These are phyloP conservation scores for Pongo pygmaeus DNA, from an alignment of 2,113 vertebrate genomes.

Conservation along the genomic window DNA sequence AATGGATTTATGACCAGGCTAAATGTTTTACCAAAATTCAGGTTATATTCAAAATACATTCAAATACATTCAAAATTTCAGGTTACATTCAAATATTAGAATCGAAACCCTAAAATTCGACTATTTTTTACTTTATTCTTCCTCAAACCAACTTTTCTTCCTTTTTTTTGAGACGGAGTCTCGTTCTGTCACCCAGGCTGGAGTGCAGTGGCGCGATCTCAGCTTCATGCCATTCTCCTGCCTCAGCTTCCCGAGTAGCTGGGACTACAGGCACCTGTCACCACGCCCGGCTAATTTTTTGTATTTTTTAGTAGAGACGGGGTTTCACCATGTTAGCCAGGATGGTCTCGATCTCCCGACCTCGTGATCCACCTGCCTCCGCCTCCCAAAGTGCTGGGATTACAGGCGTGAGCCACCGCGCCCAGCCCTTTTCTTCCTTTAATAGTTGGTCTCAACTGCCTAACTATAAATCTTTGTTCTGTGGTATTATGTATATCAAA, in stretches of 20 bases:
- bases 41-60: not conserved
- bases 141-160: not conserved
- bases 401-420: too few relatives aligned
- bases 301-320: too few relatives aligned
- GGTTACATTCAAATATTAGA: not conserved
- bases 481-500: not conserved
- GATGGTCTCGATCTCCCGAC: too few relatives aligned
- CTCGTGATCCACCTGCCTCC: too few relatives aligned
- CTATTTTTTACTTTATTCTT: not conserved
- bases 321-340: too few relatives aligned
- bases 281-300: too few relatives aligned
- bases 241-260: too few relatives aligned
- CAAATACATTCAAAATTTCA: not conserved
- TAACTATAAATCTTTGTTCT: not conserved
- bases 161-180: not conserved
- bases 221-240: too few relatives aligned
- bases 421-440: not conserved
- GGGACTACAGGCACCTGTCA: too few relatives aligned
- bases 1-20: not conserved
- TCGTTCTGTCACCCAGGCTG: too few relatives aligned
- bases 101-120: slow-evolving; percentile 24
- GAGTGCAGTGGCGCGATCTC: too few relatives aligned
- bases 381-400: too few relatives aligned
- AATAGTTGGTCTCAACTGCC: not conserved
- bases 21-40: not conserved